These are phyloP conservation scores for Caenorhabditis plicata DNA, from an alignment of 2,888 invertebrate species.

Conservation along the genomic window DNA sequence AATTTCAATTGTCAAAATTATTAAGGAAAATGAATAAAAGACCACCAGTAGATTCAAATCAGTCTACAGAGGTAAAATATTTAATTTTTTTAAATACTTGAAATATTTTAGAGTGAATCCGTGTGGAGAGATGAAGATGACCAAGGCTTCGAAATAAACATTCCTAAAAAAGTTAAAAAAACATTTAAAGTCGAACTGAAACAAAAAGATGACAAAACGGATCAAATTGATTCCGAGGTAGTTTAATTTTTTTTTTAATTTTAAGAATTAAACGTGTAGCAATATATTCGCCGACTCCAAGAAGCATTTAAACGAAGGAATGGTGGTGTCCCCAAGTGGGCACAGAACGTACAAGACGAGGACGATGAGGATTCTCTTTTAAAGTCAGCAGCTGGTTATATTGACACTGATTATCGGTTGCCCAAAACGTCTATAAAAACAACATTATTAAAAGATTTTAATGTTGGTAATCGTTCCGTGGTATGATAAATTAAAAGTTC, in stretches of 20 bases:
- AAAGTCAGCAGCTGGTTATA: constrained; percentile 21
- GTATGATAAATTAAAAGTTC: constrained; percentile 1
- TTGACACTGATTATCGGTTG: constrained; percentile 16
- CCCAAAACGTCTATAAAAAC: constrained; percentile 31
- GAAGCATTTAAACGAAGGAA: constrained; percentile 35
- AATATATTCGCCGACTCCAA: constrained; percentile 31
- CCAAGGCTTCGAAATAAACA: constrained; percentile 13
- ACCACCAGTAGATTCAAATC: too few species aligned
- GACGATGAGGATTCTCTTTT: constrained; percentile 31
- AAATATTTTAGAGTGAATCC: constrained; percentile 13
- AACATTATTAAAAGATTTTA: constrained; percentile 22
- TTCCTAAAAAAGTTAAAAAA: constrained; percentile 32
- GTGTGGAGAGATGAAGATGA: constrained; percentile 44
- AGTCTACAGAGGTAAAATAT: too few species aligned
- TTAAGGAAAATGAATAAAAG: constrained; percentile 14
- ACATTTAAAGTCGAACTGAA: constrained; percentile 26
- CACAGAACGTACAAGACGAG: constrained; percentile 10
- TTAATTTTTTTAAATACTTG: too few species aligned
- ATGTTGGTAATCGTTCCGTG: constrained; percentile 15
- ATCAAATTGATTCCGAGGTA: constrained; percentile 19
- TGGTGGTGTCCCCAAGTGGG: constrained; percentile 39
- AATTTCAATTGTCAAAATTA: background rate
- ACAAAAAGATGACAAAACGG: constrained; percentile 25
- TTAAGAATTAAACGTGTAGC: constrained; percentile 12
- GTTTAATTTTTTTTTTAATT: background rate